These are phyloP conservation scores for Lophochroa leadbeateri DNA, from an alignment of 2,113 vertebrate species.

Conservation along the genomic window DNA sequence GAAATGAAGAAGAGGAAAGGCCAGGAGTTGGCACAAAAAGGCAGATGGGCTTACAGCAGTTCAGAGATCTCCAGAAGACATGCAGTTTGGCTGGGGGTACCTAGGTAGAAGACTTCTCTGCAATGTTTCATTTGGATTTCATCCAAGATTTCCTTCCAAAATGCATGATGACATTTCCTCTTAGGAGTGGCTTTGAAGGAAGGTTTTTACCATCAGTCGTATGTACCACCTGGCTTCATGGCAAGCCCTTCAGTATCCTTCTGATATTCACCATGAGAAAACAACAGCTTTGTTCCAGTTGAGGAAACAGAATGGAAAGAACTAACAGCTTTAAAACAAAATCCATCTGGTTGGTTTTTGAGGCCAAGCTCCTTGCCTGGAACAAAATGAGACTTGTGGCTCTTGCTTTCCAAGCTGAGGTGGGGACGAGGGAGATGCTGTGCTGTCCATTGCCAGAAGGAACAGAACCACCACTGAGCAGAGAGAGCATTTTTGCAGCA, in stretches of 20 bases:
- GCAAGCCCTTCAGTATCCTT: not conserved
- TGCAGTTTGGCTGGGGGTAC: not conserved
- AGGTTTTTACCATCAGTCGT: not conserved
- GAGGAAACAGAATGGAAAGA: slow-evolving; percentile 39
- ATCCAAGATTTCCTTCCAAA: slow-evolving; percentile 7
- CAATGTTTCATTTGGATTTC: slow-evolving; percentile 19
- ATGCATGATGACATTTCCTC: not conserved
- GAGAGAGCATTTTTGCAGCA: not conserved
- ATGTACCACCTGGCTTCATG: not conserved
- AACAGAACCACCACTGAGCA: slow-evolving; percentile 31
- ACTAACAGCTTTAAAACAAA: not conserved
- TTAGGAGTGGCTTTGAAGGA: not conserved
- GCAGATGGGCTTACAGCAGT: not conserved
- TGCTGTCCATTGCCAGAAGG: slow-evolving; percentile 21
- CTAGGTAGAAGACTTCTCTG: slow-evolving; percentile 32
- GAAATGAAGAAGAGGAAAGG: not conserved
- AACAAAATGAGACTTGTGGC: not conserved
- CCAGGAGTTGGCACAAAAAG: slow-evolving; percentile 29
- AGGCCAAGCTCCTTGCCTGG: not conserved
- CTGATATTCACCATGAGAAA: not conserved
- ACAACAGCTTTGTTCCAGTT: not conserved
- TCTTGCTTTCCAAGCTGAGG: not conserved
- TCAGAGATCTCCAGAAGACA: not conserved
- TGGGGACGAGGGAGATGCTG: not conserved
- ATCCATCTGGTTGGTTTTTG: not conserved